Conservation (phyloP, 2,113 vertebrate species). For the Sebastes fasciatus region DNA sequence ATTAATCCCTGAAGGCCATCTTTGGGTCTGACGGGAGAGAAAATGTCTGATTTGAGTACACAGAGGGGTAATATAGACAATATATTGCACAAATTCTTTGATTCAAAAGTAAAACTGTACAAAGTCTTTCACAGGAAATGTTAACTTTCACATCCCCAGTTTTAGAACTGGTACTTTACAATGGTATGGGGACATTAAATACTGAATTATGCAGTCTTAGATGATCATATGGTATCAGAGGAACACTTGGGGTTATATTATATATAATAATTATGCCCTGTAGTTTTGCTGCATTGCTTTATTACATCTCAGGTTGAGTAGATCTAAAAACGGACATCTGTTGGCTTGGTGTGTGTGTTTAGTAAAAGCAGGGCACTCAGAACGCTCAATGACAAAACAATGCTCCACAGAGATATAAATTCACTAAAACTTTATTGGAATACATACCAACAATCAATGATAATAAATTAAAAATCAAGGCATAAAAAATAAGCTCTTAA, state of each 20-base stretch:
- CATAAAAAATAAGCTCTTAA: slow-evolving; percentile 28
- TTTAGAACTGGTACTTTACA: too few relatives aligned
- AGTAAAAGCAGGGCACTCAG: not conserved
- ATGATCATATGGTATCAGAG: not conserved
- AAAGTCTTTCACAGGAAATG: too few relatives aligned
- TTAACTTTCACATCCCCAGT: too few relatives aligned
- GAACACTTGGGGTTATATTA: not conserved
- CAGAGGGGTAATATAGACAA: too few relatives aligned
- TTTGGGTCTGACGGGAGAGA: not conserved
- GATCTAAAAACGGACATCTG: not conserved
- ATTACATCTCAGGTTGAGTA: not conserved
- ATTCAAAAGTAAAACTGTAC: too few relatives aligned
- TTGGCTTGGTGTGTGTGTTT: not conserved
- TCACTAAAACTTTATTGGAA: slow-evolving; percentile 59
- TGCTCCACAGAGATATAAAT: not conserved
- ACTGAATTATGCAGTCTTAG: not conserved
- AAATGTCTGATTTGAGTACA: not conserved
- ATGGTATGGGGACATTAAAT: not conserved
- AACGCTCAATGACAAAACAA: not conserved
- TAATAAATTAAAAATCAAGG: slow-evolving; percentile 33
- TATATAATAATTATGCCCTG: not conserved
- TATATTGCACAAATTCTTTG: too few relatives aligned
- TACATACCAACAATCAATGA: slow-evolving; percentile 20
- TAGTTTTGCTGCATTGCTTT: not conserved
- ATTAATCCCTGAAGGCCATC: not conserved